Conservation (phyloP, 2,113 vertebrate genomes). For the Phylloscopus trochilus region DNA sequence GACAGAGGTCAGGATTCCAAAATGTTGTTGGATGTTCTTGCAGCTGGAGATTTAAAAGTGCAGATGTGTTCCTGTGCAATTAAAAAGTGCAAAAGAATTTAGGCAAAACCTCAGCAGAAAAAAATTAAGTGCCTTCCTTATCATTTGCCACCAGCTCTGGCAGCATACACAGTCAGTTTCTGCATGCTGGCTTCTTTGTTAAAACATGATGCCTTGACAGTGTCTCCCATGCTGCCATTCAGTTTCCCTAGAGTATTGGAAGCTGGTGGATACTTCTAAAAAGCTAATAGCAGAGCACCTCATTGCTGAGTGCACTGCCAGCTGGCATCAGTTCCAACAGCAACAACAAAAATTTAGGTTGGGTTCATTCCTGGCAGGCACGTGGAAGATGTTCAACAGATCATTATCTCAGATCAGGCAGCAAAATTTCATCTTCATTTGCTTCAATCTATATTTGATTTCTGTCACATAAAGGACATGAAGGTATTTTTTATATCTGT, state of each 20-base stretch:
- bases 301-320: background rate
- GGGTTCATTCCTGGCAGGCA: background rate
- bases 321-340: background rate
- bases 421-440: background rate
- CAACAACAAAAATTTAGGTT: background rate
- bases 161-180: background rate
- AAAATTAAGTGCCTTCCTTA: background rate
- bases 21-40: background rate
- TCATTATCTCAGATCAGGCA: background rate
- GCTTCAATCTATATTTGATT: background rate
- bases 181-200: background rate
- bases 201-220: background rate
- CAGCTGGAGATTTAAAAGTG: background rate
- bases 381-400: background rate
- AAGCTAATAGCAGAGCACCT: background rate
- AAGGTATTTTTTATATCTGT: background rate
- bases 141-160: background rate
- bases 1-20: background rate
- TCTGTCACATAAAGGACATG: background rate
- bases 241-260: background rate
- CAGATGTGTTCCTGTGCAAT: background rate
- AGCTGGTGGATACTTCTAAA: background rate
- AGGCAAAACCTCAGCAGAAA: background rate
- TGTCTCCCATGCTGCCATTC: background rate
- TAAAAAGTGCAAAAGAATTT: background rate